Evolutionary conservation across 2,888 invertebrate species (phyloP), one percentile per base, ranked within the genome.

Genomic region (Andrena haemorrhoa): DNA sequence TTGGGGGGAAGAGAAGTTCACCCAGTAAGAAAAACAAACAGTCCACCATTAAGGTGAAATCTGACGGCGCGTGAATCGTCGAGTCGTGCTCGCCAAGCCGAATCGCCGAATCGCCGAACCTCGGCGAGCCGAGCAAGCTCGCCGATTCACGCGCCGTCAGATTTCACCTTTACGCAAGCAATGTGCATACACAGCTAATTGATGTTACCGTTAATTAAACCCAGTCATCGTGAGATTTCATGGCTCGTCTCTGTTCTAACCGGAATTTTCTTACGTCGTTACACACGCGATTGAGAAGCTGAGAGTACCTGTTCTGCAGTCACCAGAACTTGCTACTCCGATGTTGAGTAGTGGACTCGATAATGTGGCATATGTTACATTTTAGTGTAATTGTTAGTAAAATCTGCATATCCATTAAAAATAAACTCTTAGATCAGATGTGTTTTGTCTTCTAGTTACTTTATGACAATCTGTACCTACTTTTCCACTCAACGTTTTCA

Each of bases 201-300:
- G 29, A 47, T 47, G 20, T 60, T 58, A 60, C 60, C 29, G 60
- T 70, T 70, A 70, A 60, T 60, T 60, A 70, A 70, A 20, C 60
- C 2, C 31, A 26, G 47, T 2, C 60, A 47, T 70, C 2, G 60
- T 7, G 60, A 5, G 47, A 70, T 58, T 49, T 60, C 60, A 47
- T 35, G 29, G 49, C 29, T 66, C 51, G 51, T 20, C 65, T 29
- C 49, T 31, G 31, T 66, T 66, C 49, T 29, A 66, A 66, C 26
- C 20, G 26, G 51, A 53, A 53, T 53, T 56, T 29, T 41, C 8
- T 58, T 23, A 16, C 23, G 20, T 56, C 53, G 23, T 29, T 20
- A n/a, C 53, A 10, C 49, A n/a, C 5, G 29, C 49, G n/a, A 51
- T 35, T 35, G 35, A 35, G 31, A 31, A 12, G 65, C 31, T 29